Evolutionary conservation across 2,113 vertebrate genomes (phyloP), one percentile per base, ranked within the genome.

Genomic region (Symphodus melops): DNA sequence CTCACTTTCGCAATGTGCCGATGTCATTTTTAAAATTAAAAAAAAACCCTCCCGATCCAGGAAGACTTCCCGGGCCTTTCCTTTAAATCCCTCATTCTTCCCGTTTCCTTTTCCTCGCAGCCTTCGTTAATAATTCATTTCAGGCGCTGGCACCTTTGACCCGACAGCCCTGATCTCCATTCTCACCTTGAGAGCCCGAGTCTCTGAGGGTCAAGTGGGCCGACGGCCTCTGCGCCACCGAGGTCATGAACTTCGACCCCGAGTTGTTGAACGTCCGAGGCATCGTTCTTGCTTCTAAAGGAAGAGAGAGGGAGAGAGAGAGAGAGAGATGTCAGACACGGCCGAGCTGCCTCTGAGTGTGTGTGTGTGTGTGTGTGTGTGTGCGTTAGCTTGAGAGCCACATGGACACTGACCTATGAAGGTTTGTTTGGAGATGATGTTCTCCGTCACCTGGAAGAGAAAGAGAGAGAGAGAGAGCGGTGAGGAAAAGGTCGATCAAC

Each of bases 381-480:
- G 1, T 62, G 54, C 63, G 12, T 36, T n/a, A 64, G 39, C 48
- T 48, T 74, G 61, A 9, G 12, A 13, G 14, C 9, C 11, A 59
- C 49, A 52, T 19, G 3, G 48, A 25, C 48, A 75, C 95, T 96
- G 81, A 96, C 95, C 95, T 63, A 93, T 94, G 71, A 92, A 92
- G 0, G 90, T 75, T 1, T 91, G 94, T 84, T 94, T 95, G 72
- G 88, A 95, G 84, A 96, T 88, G 25, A 94, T 77, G 33, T 86
- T 94, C 86, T 95, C 95, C 0, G 94, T 96, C 88, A 95, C 95
- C 96, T 96, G 90, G 3, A 70, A 68, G 44, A 73, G 14, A 39
- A 7, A 14, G 19, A 11, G 7, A 37, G 59, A 8, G 39, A 11
- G 10, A 11, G 1, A 10, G 10, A 10, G 6, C 39, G 9, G 11